Evolutionary conservation across 1,140 invertebrate species (phyloP), one percentile per base, ranked within the genome.

Genomic region (Mycetomoellerius zeteki): DNA sequence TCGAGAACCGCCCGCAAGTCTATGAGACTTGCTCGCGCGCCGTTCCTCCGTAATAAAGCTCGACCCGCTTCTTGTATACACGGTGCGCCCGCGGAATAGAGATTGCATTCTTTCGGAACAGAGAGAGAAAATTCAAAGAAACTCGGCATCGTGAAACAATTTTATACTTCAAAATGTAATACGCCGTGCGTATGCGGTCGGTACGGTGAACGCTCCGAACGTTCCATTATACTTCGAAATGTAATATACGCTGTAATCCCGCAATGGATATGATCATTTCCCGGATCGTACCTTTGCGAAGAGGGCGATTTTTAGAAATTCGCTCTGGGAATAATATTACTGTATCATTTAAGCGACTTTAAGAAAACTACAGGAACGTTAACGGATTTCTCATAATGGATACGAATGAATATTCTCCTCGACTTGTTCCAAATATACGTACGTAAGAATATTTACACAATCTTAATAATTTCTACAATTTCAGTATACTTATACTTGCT

Each of bases 1-100:
- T 85, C 78, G 85, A 84, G 77, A 58, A 60, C 78, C 84, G 52
- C 37, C 54, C 62, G 67, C 21, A 60, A 33, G 43, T 65, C 86
- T 24, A 12, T n/a, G 56, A 47, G 81, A 86, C 30, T 69, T 4
- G 37, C 21, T 27, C 47, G 82, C 72, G 50, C 64, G 27, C 50
- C 54, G 80, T 27, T 27, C 62, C 24, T 43, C 50, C 80, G 89
- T 81, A 89, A 90, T 90, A 90, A 89, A 90, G 77, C 86, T 84
- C 85, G 56, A 58, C 33, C 21, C 73, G 60, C 24, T 69, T 75
- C 69, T 82, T 60, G 80, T 82, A 73, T 75, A 84, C 80, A 75
- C 71, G 52, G 10, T 37, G 64, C 65, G 73, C 60, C 62, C 47
- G 58, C 50, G 72, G 85, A 90, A 90, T 90, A 84, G 88, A 89